Evolutionary conservation across 2,888 invertebrate species (phyloP), one percentile per base, ranked within the genome.

Genomic region (Plagodis dolabraria): DNA sequence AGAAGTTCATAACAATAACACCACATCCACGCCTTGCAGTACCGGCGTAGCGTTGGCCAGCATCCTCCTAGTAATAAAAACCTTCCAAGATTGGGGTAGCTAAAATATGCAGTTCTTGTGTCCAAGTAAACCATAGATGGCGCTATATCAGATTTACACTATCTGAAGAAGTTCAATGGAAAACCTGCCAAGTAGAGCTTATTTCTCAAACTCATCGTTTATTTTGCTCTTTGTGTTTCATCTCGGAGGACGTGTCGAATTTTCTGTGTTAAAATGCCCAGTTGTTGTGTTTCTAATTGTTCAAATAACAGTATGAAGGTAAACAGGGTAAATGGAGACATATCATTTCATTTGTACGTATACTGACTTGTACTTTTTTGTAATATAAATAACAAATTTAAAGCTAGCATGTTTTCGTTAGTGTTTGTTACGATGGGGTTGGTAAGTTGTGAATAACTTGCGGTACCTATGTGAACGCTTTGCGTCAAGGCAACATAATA

Each of bases 201-300:
- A 44, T 49, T 55, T 35, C 11, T 0, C 34, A 6, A 34, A 40
- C 9, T 12, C 50, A 34, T 22, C 12, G 48, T 56, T 50, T 56
- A 46, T 46, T 56, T 7, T 12, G 7, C 34, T 12, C 5, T 42
- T 22, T 11, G n/a, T 10, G 7, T 34, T 42, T 6, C 35, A 6
- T 10, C n/a, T 44, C 35, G 50, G 50, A 46, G 50, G 45, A 42
- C 34, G 56, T 10, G 7, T 9, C 4, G 1, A 22, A 2, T 10
- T 8, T 48, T 36, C 44, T 10, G 8, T 33, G 46, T 22, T 22
- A 46, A 47, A 53, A 63, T 50, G 54, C 54, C 49, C 22, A 60
- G 56, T 46, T 51, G 56, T 43, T 56, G 52, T n/a, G 40, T 53
- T 44, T 52, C 52, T 47, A 55, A 50, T 33, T 53, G 56, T 46